Evolutionary conservation across 2,888 invertebrate species (phyloP), one percentile per base, ranked within the genome.

Genomic region (Cylindroiulus punctatus): DNA sequence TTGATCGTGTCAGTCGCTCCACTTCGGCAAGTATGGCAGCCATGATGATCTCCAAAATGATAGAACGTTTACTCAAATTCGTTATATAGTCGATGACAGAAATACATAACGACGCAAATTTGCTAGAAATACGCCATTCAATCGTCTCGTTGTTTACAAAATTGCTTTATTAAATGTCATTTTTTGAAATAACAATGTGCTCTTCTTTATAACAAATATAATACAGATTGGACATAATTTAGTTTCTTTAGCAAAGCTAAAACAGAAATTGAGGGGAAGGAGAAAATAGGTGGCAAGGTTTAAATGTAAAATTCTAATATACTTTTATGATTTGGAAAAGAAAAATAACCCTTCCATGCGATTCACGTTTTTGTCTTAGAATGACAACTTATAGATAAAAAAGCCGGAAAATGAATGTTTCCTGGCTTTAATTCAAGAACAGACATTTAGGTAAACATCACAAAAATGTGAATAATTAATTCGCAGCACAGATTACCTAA

Each of bases 211-310:
- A 86, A 86, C 86, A 86, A 86, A 86, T 86, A 86, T 86, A 81
- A 86, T 82, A 86, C 82, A 86, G 86, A 82, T 40, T 83, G 42
- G 81, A 86, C 81, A 86, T 86, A 81, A 86, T 86, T 86, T 86
- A 86, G 81, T 36, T 40, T 42, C 26, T 76, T 65, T 76, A 76
- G 76, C 76, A 76, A 76, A 76, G 76, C 76, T 76, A 76, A 76
- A 76, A 76, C 14, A 30, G 30, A 14, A 76, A 30, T 30, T 76
- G 76, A 44, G 17, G 22, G 57, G 57, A 22, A 22, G 30, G 76
- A 2, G 26, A 76, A 76, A 65, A 5, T 26, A 76, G 30, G 76
- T 26, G 76, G 17, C 26, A 26, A 76, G 30, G 30, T 32, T 3
- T 14, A 76, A 14, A 76, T 8, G 30, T 26, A 76, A 76, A 30